Evolutionary conservation across 2,113 vertebrate genomes (phyloP), one percentile per base, ranked within the genome.

Genomic region (Solea solea): DNA sequence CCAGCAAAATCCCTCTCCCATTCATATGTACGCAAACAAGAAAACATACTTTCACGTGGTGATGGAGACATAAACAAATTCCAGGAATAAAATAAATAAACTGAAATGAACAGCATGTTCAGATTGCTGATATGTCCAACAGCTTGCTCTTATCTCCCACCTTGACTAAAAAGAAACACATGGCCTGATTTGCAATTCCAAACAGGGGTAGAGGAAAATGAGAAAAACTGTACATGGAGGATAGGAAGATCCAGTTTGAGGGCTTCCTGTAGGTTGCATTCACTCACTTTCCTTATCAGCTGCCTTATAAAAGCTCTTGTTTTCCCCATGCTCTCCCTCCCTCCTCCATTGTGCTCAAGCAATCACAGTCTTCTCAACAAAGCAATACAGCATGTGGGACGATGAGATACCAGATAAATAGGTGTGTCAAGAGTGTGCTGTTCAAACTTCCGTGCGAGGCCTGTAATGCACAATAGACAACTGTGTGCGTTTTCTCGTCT

Each of bases 391-490:
- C 52, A 78, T 61, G 27, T 48, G 9, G 2, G 40, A 34, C 45
- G 76, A 86, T 80, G 69, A 84, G 83, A 87, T 67, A 72, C 45
- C 65, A 72, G 86, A 85, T 88, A 76, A 85, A 83, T 64, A 59
- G 58, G 39, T 58, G 72, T 25, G 16, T 79, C 65, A 65, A 64
- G 75, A 76, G 70, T 59, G 69, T 21, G 63, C 21, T 83, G 64
- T 65, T 54, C 40, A 52, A 10, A 62, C 41, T 54, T 81, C 57
- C 42, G 46, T 46, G 9, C 41, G 44, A 48, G 11, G 52, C 50
- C 13, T 28, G 25, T 52, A 63, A 64, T 68, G 42, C 69, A 78
- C 53, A 62, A 46, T 46, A 16, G 40, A 50, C 4, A 2, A 9
- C 11, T 16, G 39, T 57, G 49, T 41, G 27, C 3, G 10, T 42